Percentiles rank a stretch among this genome's conserved stretches.
Conservation (phyloP, 2,888 invertebrate species). For the Eledona agricola region DNA sequence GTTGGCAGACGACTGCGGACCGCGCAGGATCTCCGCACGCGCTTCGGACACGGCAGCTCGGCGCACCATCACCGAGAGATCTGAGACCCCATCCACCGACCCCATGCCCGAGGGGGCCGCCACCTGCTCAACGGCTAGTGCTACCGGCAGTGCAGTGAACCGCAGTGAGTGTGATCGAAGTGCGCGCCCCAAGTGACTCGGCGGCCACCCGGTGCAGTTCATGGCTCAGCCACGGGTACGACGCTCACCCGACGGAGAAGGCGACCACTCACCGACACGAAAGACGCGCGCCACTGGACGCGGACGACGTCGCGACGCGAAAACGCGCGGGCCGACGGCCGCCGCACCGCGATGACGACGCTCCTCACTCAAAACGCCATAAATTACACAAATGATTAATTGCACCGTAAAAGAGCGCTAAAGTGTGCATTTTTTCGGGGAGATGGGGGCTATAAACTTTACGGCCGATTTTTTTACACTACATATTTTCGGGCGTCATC, state of each 20-base stretch:
- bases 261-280: slow-evolving; percentile 43
- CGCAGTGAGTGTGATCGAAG: slow-evolving; percentile 39
- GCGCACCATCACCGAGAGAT: slow-evolving; percentile 48
- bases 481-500: neutral
- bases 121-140: slow-evolving; percentile 46
- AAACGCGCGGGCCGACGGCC: slow-evolving; percentile 10
- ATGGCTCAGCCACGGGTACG: slow-evolving; percentile 93
- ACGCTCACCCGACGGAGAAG: slow-evolving; percentile 49
- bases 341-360: slow-evolving; percentile 17
- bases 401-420: slow-evolving; percentile 8
- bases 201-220: slow-evolving; percentile 70
- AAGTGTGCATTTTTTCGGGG: slow-evolving; percentile 7
- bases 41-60: slow-evolving; percentile 55
- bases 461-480: slow-evolving; percentile 2
- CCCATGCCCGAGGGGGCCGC: slow-evolving; percentile 45
- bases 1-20: slow-evolving; percentile 73
- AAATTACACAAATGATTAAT: slow-evolving; percentile 10
- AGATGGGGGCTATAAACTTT: slow-evolving; percentile 8
- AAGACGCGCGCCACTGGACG: slow-evolving; percentile 41
- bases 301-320: slow-evolving; percentile 26
- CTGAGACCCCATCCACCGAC: slow-evolving; percentile 46
- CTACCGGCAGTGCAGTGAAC: slow-evolving; percentile 50
- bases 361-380: slow-evolving; percentile 3
- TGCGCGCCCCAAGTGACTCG: slow-evolving; percentile 44
- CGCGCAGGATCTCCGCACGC: slow-evolving; percentile 69